Evolutionary conservation across 2,888 invertebrate species (phyloP), one percentile per base, ranked within the genome.

Genomic region (Helobdella robusta): DNA sequence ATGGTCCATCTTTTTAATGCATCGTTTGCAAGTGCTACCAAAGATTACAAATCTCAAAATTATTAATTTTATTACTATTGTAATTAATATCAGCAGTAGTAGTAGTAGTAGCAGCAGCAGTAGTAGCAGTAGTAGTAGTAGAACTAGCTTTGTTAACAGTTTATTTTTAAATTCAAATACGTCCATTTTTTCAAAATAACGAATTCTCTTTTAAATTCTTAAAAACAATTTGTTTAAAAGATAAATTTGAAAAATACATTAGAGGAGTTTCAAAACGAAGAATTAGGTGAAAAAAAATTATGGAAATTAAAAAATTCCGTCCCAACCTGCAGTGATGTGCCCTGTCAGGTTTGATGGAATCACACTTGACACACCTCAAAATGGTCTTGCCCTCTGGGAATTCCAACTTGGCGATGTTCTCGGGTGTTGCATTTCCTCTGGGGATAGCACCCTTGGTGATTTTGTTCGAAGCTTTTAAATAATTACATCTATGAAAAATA

Each of bases 1-100:
- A 79, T 89, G 88, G 76, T 89, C 89, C 89, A 89, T 89, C 82
- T 88, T 88, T 70, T 85, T 81, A 68, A 89, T 86, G 77, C 88
- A 88, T 69, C 89, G 82, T 73, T 87, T 86, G 76, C 90, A 91
- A 71, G 90, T 88, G 72, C 89, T 79, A n/a, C n/a, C n/a, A n/a
- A n/a, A n/a, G n/a, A n/a, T n/a, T n/a, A n/a, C n/a, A n/a, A n/a
- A n/a, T n/a, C n/a, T n/a, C n/a, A n/a, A n/a, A n/a, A n/a, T n/a
- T n/a, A n/a, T n/a, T n/a, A n/a, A n/a, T n/a, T n/a, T n/a, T n/a
- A n/a, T n/a, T n/a, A n/a, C n/a, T n/a, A n/a, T n/a, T n/a, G n/a
- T n/a, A n/a, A n/a, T n/a, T n/a, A n/a, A n/a, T n/a, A n/a, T n/a
- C n/a, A n/a, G n/a, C n/a, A n/a, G n/a, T n/a, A n/a, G n/a, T n/a